A percentile compares a stretch with the other conserved stretches of the same genome.
Evolutionary conservation across 2,888 invertebrate species (phyloP).

Genomic region (Sinotaia quadrata): DNA sequence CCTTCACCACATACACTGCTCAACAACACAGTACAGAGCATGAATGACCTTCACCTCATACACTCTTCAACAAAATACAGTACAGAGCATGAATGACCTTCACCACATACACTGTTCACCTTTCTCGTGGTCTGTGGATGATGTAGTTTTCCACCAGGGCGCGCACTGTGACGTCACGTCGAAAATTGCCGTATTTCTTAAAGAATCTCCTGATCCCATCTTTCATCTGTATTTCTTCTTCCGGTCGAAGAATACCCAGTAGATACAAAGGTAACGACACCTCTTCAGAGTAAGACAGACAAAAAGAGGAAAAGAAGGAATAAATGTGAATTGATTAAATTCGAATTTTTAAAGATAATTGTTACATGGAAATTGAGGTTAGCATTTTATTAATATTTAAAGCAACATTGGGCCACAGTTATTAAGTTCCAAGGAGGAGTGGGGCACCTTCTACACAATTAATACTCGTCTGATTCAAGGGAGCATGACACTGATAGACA

Average conservation of each 20-base stretch:
- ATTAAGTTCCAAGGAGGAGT: no score
- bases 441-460: no score
- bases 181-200: slow-evolving; percentile 7
- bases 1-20: neutral
- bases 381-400: no score
- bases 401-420: no score
- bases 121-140: neutral
- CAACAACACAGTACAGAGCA: neutral
- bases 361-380: no score
- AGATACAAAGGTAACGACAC: slow-evolving; percentile 16
- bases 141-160: neutral
- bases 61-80: neutral
- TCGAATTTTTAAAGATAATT: no score
- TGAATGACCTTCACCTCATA: neutral
- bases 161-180: neutral
- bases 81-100: neutral
- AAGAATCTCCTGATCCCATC: slow-evolving; percentile 13
- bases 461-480: no score
- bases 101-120: neutral
- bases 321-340: neutral
- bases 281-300: neutral
- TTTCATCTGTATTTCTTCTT: neutral
- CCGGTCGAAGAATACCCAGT: neutral
- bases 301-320: neutral
- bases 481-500: no score